These are phyloP conservation scores for Alligator sinensis DNA, from an alignment of 2,113 vertebrate genomes.

Conservation along the genomic window DNA sequence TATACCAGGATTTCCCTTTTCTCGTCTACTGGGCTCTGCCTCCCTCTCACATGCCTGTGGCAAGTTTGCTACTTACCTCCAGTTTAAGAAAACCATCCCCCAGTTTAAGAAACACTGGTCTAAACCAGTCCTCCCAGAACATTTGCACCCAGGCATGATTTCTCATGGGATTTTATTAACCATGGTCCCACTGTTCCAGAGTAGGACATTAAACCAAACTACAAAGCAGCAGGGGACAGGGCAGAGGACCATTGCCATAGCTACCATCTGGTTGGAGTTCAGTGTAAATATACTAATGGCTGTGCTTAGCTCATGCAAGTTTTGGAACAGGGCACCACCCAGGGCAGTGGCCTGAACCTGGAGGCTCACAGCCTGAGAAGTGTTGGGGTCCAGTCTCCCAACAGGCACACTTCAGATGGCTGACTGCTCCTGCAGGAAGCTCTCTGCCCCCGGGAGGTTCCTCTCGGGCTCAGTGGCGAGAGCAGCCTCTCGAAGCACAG, in stretches of 20 bases:
- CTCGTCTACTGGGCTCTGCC: too few relatives aligned
- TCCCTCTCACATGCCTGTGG: too few relatives aligned
- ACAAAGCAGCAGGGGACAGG: neutral
- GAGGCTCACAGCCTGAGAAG: neutral
- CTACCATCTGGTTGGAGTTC: neutral
- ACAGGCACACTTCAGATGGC: slow-evolving; percentile 78
- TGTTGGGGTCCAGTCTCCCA: too few relatives aligned
- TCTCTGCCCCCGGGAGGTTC: slow-evolving; percentile 64
- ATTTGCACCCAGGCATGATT: neutral
- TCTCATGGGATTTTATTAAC: neutral
- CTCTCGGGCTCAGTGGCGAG: slow-evolving; percentile 89
- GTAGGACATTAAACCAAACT: neutral
- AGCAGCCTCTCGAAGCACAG: slow-evolving; percentile 90
- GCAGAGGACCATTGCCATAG: neutral
- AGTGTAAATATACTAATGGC: neutral
- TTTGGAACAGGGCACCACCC: neutral
- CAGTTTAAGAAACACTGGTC: too few relatives aligned
- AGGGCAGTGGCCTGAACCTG: neutral
- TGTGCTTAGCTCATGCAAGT: neutral
- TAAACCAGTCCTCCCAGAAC: too few relatives aligned
- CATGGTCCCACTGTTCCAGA: neutral
- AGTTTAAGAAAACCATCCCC: neutral
- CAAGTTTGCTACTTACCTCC: neutral
- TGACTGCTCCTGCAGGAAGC: slow-evolving; percentile 85
- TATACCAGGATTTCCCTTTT: too few relatives aligned